Base-by-base conservation (phyloP, 2,797 vertebrate genomes). In the Orientallactaga sibirica region DNA sequence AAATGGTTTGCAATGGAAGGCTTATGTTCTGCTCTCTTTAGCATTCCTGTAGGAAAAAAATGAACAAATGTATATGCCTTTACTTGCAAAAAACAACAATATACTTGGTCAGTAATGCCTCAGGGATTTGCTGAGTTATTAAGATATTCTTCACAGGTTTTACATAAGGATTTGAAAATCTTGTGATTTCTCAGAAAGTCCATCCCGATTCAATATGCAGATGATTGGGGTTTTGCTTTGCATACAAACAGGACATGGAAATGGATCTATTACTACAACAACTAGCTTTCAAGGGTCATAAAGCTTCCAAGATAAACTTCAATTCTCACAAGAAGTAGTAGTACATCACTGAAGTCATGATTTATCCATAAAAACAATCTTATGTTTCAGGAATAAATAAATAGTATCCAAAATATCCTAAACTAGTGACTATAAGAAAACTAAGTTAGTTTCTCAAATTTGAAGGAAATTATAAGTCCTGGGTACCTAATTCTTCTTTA, bases 271-370 rank as follows among this genome's bases (percentile, higher is more conserved):
- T 87, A 48, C 66, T 55, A 37, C 25, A 92, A 79, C 19, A 25
- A 22, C 6, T 80, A 75, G 70, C 76, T 93, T 77, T 29, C 52
- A 81, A 98, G 74, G 96, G 98, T 89, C 98, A 98, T 25, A 71
- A 77, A 22, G 79, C 41, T 96, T 7, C 88, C 93, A 18, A 92
- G 80, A 76, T 24, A 81, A 85, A 75, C 25, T 67, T 92, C 58
- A 77, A 9, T 92, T 92, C 70, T 81, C 58, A 87, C 6, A 58
- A 66, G 68, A 68, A 85, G 70, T 11, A 48, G 62, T 7, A 48
- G 62, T 27, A 5, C 24, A 77, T 27, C 75, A n/a, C 55, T 62
- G 62, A 75, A n/a, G 22, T 70, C 77, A 85, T 55, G 58, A 70
- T 43, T 87, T 71, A 43, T 52, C 5, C n/a, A 64, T n/a, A 71